A percentile compares a stretch with the other conserved stretches of the same genome.
phyloP scores from a whole-genome alignment of 1,140 invertebrate species.

The Sycophaga agraensis region DNA sequence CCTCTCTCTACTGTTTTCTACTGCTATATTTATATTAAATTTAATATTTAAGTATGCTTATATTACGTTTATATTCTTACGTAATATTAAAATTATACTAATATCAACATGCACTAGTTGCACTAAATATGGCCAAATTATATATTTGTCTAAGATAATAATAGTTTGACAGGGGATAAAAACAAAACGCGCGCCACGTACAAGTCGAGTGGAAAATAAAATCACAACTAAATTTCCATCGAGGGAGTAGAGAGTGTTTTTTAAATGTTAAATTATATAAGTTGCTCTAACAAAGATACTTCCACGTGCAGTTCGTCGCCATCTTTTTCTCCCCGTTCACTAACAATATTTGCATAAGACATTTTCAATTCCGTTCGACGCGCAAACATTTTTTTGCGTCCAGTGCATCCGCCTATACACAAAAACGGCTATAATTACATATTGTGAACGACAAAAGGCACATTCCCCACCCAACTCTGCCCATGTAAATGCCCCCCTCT shows the following conservation, averaged over 20 bases:
- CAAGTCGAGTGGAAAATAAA: no score
- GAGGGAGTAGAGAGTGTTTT: not conserved
- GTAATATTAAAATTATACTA: no score
- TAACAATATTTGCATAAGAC: slow-evolving; percentile 3
- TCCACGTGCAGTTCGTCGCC: not conserved
- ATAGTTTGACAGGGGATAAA: no score
- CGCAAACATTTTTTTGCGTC: not conserved
- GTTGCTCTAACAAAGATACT: not conserved
- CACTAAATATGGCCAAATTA: no score
- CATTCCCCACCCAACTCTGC: not conserved
- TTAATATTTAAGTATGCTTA: no score
- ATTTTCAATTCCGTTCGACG: not conserved
- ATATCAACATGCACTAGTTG: no score
- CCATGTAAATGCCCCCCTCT: not conserved
- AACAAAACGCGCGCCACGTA: no score
- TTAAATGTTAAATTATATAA: not conserved
- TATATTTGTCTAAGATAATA: no score
- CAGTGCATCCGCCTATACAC: not conserved
- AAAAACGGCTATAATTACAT: slow-evolving; percentile 16
- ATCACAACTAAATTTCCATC: not conserved
- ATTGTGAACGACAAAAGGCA: not conserved
- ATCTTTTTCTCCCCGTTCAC: not conserved
- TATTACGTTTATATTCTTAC: no score
- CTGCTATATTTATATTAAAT: no score
- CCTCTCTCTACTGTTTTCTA: no score